Evolutionary conservation across 1,140 invertebrate species (phyloP).

Genomic region (Scaptomyza pallida): DNA sequence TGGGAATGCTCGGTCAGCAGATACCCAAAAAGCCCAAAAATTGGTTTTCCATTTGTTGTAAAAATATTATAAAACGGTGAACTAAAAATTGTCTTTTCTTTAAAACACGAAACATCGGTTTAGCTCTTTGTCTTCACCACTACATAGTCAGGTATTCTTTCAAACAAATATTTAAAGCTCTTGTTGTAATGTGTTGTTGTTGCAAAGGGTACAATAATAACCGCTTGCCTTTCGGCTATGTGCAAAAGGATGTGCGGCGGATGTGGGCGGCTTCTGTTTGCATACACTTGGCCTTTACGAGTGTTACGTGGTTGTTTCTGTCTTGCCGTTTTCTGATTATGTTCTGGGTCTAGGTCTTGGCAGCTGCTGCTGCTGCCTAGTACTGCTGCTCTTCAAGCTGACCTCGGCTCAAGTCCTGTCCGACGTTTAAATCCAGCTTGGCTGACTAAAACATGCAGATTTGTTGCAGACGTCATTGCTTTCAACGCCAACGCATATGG

Average conservation of each 20-base stretch:
- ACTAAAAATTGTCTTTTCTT: background rate
- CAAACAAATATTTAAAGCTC: slow-evolving; percentile 3
- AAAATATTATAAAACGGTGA: background rate
- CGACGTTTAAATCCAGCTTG: slow-evolving; percentile 14
- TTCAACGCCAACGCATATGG: background rate
- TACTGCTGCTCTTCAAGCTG: slow-evolving; percentile 19
- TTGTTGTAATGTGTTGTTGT: slow-evolving; percentile 7
- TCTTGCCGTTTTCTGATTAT: slow-evolving; percentile 31
- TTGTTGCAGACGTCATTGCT: background rate
- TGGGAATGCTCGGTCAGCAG: background rate
- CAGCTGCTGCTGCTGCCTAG: too few species aligned
- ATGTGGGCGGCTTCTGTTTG: slow-evolving; percentile 40
- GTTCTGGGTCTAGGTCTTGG: slow-evolving; percentile 25
- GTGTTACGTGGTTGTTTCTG: slow-evolving; percentile 44
- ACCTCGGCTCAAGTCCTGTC: slow-evolving; percentile 35
- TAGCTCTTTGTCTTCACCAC: background rate
- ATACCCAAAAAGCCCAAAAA: too few species aligned
- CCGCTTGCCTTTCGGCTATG: slow-evolving; percentile 36
- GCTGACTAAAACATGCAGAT: slow-evolving; percentile 22
- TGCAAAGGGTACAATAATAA: slow-evolving; percentile 16
- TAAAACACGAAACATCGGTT: too few species aligned
- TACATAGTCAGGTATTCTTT: background rate
- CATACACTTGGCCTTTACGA: slow-evolving; percentile 69
- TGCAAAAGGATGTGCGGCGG: slow-evolving; percentile 16
- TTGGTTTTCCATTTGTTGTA: too few species aligned